Evolutionary conservation across 2,113 vertebrate species (phyloP).

Genomic region (Heptranchias perlo): DNA sequence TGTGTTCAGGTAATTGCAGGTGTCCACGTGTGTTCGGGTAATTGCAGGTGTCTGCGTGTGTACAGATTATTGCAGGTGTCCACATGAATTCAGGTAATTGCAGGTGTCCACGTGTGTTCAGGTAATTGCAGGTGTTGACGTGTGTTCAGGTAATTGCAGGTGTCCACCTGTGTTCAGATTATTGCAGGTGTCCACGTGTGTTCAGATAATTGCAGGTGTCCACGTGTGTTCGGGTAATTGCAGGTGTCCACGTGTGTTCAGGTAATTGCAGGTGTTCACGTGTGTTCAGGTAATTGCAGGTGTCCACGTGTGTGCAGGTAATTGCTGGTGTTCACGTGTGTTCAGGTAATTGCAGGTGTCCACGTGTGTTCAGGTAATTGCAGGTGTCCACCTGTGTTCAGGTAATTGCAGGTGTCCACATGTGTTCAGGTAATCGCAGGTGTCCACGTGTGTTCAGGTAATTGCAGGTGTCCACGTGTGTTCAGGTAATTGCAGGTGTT

Average conservation of each 20-base stretch:
- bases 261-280: not conserved
- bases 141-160: too few relatives aligned
- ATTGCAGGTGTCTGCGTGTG: not conserved
- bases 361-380: too few relatives aligned
- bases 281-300: too few relatives aligned
- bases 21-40: not conserved
- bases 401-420: not conserved
- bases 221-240: too few relatives aligned
- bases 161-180: not conserved
- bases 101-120: not conserved
- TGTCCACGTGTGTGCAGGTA: not conserved
- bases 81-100: too few relatives aligned
- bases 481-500: not conserved
- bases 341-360: not conserved
- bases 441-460: not conserved
- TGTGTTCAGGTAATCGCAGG: too few relatives aligned
- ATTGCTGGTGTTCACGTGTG: not conserved
- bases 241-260: not conserved
- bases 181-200: not conserved
- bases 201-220: not conserved
- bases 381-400: not conserved
- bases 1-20: too few relatives aligned
- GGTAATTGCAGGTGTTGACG: not conserved
- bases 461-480: not conserved
- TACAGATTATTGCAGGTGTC: not conserved